Percentiles rank a stretch among this genome's conserved stretches.
These are phyloP conservation scores for Bovichtus variegatus DNA, from an alignment of 2,797 vertebrate genomes.

Conservation along the genomic window DNA sequence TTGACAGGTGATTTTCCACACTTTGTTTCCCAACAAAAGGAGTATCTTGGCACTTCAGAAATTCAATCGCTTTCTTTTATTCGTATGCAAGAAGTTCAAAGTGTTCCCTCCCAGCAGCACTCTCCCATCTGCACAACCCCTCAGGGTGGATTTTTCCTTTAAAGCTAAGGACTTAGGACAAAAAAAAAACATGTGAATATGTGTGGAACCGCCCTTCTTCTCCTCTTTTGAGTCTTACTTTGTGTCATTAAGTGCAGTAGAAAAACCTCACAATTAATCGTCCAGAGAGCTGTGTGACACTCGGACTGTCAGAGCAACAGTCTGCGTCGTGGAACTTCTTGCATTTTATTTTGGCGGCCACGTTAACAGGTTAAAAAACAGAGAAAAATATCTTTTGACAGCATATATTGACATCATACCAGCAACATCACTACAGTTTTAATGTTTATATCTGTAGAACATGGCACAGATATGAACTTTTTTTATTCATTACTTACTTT, in stretches of 20 bases:
- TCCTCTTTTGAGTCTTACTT: not conserved
- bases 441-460: no score
- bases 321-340: no score
- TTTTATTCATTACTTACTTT: no score
- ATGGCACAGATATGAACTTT: no score
- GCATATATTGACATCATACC: no score
- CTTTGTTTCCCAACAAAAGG: conserved; percentile 2
- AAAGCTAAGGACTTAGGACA: conserved; percentile 13
- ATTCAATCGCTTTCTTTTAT: conserved; percentile 10
- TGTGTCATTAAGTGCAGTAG: not conserved
- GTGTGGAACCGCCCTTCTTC: not conserved
- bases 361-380: no score
- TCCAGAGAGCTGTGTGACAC: not conserved
- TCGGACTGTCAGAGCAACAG: conserved; percentile 13
- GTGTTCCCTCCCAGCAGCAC: not conserved
- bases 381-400: no score
- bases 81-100: conserved; percentile 35
- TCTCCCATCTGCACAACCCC: conserved; percentile 4
- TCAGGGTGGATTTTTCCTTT: conserved; percentile 36
- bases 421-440: no score
- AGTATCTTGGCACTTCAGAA: not conserved
- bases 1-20: conserved; percentile 36
- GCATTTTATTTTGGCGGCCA: no score
- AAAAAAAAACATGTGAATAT: conserved; percentile 11
- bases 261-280: conserved; percentile 11